Percentiles rank a stretch among this genome's conserved stretches.
phyloP scores from a whole-genome alignment of 2,797 vertebrate species.

The Balearica regulorum region DNA sequence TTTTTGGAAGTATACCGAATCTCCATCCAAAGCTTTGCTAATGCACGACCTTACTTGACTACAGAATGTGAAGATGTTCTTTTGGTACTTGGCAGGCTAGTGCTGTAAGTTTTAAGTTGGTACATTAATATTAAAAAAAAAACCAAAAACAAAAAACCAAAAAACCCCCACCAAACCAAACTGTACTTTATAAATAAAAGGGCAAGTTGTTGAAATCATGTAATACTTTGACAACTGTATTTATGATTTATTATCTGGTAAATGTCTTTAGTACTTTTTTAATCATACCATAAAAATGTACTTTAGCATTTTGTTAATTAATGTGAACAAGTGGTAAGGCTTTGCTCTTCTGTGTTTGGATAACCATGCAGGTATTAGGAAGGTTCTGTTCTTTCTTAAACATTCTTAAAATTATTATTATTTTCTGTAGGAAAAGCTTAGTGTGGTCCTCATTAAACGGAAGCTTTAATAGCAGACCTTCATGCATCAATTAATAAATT shows the following conservation, averaged over 20 bases:
- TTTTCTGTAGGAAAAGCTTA: background rate
- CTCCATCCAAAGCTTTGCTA: slow-evolving; percentile 94
- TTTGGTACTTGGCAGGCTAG: slow-evolving; percentile 92
- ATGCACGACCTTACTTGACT: slow-evolving; percentile 91
- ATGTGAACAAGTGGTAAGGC: background rate
- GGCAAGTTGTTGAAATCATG: background rate
- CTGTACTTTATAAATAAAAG: background rate
- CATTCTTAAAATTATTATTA: background rate
- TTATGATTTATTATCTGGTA: background rate
- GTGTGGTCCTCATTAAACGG: background rate
- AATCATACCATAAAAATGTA: background rate
- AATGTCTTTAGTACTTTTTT: background rate
- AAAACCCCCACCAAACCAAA: too few species aligned
- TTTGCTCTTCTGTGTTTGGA: background rate
- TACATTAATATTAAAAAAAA: background rate
- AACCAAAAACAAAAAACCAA: too few species aligned
- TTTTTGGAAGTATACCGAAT: slow-evolving; percentile 95
- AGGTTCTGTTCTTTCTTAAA: background rate
- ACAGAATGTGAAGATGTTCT: slow-evolving; percentile 92
- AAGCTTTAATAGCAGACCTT: background rate
- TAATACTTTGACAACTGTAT: background rate
- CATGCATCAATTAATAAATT: background rate
- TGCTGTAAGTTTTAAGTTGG: slow-evolving; percentile 85
- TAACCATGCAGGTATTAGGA: background rate
- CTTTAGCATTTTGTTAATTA: background rate